These are phyloP conservation scores for Himalopsyche kuldschensis DNA, from an alignment of 2,888 invertebrate species.

Conservation along the genomic window DNA sequence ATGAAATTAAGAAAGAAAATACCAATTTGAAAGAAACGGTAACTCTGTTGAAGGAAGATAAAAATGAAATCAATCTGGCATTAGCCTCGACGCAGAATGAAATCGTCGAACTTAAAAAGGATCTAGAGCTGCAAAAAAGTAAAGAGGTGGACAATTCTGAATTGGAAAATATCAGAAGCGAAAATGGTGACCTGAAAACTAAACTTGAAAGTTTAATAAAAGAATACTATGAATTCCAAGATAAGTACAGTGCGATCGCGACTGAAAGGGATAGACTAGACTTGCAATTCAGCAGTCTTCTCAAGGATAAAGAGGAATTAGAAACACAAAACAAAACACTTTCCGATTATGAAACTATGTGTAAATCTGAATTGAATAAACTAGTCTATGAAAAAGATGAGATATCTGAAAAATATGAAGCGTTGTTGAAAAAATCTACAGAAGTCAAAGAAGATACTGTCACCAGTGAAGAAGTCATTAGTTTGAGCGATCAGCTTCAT, in stretches of 20 bases:
- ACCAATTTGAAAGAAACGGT: slow-evolving; percentile 50
- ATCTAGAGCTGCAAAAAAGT: slow-evolving; percentile 40
- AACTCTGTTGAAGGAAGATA: background rate
- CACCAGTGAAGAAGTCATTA: slow-evolving; percentile 42
- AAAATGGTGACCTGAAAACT: slow-evolving; percentile 34
- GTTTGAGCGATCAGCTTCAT: slow-evolving; percentile 42
- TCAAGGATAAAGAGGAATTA: slow-evolving; percentile 33
- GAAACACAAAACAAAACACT: slow-evolving; percentile 35
- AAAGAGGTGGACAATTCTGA: slow-evolving; percentile 43
- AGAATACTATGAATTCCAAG: slow-evolving; percentile 34
- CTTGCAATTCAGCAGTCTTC: slow-evolving; percentile 18
- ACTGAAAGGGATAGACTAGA: slow-evolving; percentile 25
- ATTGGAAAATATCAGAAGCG: slow-evolving; percentile 33
- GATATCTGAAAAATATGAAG: slow-evolving; percentile 42
- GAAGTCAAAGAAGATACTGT: slow-evolving; percentile 42
- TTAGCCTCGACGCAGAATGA: background rate
- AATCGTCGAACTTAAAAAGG: slow-evolving; percentile 40
- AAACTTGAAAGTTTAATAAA: slow-evolving; percentile 33
- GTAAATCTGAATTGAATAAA: slow-evolving; percentile 31
- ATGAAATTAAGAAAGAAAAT: slow-evolving; percentile 52
- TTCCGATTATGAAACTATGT: slow-evolving; percentile 16
- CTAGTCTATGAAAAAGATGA: slow-evolving; percentile 47
- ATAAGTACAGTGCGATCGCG: slow-evolving; percentile 25
- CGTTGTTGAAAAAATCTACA: slow-evolving; percentile 39
- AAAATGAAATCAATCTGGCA: background rate